Percentiles rank a stretch among this genome's conserved stretches.
These are phyloP conservation scores for Lucilia sericata DNA, from an alignment of 1,140 invertebrate genomes.

Conservation along the genomic window DNA sequence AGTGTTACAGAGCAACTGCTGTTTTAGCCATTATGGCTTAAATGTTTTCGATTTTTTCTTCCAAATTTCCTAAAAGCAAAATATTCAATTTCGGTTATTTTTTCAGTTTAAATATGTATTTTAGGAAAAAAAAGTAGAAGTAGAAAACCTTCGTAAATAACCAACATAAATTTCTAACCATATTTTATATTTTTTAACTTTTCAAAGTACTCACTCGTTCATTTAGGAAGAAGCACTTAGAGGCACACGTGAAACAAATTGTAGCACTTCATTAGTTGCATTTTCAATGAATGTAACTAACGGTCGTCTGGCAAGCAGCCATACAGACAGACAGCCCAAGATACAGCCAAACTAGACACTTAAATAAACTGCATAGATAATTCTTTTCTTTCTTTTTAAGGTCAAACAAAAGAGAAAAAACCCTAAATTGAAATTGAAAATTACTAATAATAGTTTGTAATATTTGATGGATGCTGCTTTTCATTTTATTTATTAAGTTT, in stretches of 20 bases:
- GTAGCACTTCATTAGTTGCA: conserved; percentile 40
- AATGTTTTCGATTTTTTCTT: background rate
- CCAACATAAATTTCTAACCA: background rate
- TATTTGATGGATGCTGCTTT: conserved; percentile 22
- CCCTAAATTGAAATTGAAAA: conserved; percentile 32
- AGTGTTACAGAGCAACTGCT: conserved; percentile 41
- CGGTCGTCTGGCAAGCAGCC: background rate
- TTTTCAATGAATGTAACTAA: conserved; percentile 8
- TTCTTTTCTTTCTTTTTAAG: background rate
- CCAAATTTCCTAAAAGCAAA: background rate
- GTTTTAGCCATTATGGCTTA: background rate
- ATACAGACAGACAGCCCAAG: background rate
- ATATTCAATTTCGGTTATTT: conserved; percentile 1
- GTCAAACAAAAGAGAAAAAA: background rate
- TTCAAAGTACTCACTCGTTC: background rate
- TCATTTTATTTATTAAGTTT: background rate
- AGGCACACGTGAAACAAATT: conserved; percentile 41
- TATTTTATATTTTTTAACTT: background rate
- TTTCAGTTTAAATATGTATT: background rate
- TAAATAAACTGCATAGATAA: conserved; percentile 16
- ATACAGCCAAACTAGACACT: background rate
- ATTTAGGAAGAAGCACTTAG: conserved; percentile 32
- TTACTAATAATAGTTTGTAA: conserved; percentile 22
- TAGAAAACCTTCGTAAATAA: conserved; percentile 2
- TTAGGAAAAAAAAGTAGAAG: background rate